Conservation (phyloP, 1,140 invertebrate species). For the Tribolium madens region DNA sequence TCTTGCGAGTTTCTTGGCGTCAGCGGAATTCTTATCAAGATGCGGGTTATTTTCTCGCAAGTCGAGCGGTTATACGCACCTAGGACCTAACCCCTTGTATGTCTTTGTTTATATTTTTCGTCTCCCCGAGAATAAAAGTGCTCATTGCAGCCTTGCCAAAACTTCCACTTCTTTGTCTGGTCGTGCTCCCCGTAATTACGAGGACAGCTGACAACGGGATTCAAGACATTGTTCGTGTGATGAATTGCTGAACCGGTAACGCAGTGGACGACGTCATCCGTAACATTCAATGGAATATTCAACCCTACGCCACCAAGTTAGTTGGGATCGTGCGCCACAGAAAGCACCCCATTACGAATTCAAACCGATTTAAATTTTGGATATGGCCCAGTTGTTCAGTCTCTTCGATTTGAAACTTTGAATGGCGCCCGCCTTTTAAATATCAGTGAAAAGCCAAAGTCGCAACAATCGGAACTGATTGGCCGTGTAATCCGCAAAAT, state of each 20-base stretch:
- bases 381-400: not conserved
- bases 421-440: not conserved
- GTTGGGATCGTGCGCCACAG: not conserved
- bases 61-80: conserved; percentile 29
- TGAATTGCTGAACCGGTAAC: conserved; percentile 13
- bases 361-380: conserved; percentile 25
- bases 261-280: not conserved
- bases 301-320: conserved; percentile 10
- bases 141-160: not conserved
- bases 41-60: conserved; percentile 31
- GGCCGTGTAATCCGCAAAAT: conserved; percentile 4
- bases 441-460: too few relatives aligned
- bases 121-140: not conserved
- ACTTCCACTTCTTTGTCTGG: conserved; percentile 15
- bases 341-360: conserved; percentile 4
- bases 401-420: too few relatives aligned
- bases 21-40: conserved; percentile 33
- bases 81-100: not conserved
- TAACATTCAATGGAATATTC: conserved; percentile 30
- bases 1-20: conserved; percentile 10
- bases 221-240: conserved; percentile 31
- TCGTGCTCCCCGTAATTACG: conserved; percentile 4
- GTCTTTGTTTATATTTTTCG: not conserved
- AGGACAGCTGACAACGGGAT: conserved; percentile 15
- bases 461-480: conserved; percentile 3